Percentiles rank a stretch among this genome's conserved stretches.
These are phyloP conservation scores for Clytia hemisphaerica DNA, from an alignment of 30 jellyfish, hydroid and myxozoan species.

Conservation along the genomic window DNA sequence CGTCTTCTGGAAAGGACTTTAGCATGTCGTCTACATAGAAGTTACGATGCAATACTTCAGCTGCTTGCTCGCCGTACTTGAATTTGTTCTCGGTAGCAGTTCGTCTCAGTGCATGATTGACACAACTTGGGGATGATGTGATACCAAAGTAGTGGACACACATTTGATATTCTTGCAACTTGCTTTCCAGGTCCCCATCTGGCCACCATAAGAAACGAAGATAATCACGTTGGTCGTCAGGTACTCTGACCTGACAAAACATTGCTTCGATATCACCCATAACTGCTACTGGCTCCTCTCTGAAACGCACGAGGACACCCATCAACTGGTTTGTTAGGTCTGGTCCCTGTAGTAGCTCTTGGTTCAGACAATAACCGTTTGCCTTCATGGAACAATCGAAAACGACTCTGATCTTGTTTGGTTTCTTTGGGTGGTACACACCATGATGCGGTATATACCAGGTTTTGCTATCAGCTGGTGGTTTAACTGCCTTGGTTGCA, in stretches of 20 bases:
- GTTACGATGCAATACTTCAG: constrained; percentile 15
- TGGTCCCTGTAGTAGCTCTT: constrained; percentile 38
- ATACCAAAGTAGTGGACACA: constrained; percentile 52
- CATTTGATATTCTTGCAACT: constrained; percentile 35
- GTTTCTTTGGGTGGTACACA: constrained; percentile 47
- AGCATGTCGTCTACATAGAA: constrained; percentile 49
- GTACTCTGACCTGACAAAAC: constrained; percentile 50
- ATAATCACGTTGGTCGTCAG: constrained; percentile 24
- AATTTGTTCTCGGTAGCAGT: constrained; percentile 34
- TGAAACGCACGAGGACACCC: constrained; percentile 40
- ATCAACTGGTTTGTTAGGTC: constrained; percentile 36
- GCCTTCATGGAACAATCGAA: constrained; percentile 53
- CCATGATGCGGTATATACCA: constrained; percentile 65
- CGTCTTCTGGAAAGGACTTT: constrained; percentile 12
- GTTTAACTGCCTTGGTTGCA: neutral
- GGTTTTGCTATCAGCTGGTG: neutral
- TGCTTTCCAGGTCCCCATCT: constrained; percentile 14
- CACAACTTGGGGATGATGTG: constrained; percentile 45
- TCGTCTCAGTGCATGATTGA: constrained; percentile 26
- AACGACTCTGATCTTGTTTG: constrained; percentile 36
- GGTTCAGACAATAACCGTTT: constrained; percentile 33
- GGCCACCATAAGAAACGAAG: constrained; percentile 51
- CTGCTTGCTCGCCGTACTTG: neutral
- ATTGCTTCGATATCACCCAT: constrained; percentile 53
- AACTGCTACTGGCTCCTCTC: constrained; percentile 34